These are phyloP conservation scores for Campoplex nolae DNA, from an alignment of 2,888 invertebrate genomes.

Conservation along the genomic window DNA sequence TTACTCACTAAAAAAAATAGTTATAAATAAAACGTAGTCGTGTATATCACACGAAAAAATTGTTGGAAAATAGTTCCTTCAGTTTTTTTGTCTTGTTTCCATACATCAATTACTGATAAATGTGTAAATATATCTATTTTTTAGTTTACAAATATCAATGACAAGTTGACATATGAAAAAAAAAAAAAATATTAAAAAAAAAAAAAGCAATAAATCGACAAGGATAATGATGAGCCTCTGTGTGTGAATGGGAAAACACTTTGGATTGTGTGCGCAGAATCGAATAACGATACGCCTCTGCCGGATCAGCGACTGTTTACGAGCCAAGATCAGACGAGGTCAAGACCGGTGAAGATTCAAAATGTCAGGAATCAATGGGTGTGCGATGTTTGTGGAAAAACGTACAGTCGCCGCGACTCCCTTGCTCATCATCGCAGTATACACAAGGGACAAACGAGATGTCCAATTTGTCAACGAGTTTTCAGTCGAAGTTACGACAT, in stretches of 20 bases:
- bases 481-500: slow-evolving; percentile 88
- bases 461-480: slow-evolving; percentile 87
- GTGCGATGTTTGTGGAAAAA: slow-evolving; percentile 84
- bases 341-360: slow-evolving; percentile 80
- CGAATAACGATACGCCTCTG: slow-evolving; percentile 77
- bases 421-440: slow-evolving; percentile 85
- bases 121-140: neutral
- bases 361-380: slow-evolving; percentile 82
- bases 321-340: slow-evolving; percentile 72
- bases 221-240: slow-evolving; percentile 73
- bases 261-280: slow-evolving; percentile 84
- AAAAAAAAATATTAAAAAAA: neutral
- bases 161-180: neutral
- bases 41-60: slow-evolving; percentile 33
- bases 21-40: slow-evolving; percentile 70
- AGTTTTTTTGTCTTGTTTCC: neutral
- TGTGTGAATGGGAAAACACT: slow-evolving; percentile 82
- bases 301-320: slow-evolving; percentile 77
- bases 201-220: slow-evolving; percentile 61
- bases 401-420: slow-evolving; percentile 84
- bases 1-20: slow-evolving; percentile 69
- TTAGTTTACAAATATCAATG: neutral
- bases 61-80: neutral
- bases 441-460: slow-evolving; percentile 88
- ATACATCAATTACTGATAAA: neutral